Conservation (phyloP, 1,140 invertebrate species). For the Hormaphis cornu region DNA sequence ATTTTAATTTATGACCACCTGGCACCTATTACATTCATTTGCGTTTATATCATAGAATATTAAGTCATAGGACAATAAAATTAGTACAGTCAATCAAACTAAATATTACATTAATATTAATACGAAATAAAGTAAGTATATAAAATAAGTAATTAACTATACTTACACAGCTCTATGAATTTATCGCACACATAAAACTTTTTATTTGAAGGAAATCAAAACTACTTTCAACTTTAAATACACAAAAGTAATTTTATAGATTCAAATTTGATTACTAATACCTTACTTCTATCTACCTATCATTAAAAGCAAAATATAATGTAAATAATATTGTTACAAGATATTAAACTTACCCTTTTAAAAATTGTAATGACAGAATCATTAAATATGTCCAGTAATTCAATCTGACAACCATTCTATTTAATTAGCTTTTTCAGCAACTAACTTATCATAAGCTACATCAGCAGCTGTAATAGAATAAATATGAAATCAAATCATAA, state of each 20-base stretch:
- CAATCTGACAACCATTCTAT: neutral
- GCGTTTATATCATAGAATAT: no score
- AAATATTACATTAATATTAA: no score
- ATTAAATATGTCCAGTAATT: neutral
- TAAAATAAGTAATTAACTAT: no score
- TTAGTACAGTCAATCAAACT: no score
- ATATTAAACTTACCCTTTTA: constrained; percentile 10
- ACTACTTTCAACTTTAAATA: neutral
- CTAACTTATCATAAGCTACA: neutral
- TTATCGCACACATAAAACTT: neutral
- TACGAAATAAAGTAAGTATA: no score
- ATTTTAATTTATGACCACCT: no score
- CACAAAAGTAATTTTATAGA: neutral
- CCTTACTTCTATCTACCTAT: neutral
- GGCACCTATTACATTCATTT: no score
- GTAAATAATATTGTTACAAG: neutral
- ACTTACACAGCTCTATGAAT: constrained; percentile 3
- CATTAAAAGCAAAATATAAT: neutral
- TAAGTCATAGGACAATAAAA: no score
- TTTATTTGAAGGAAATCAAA: neutral
- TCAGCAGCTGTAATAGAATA: neutral
- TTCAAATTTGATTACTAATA: neutral
- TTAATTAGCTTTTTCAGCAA: constrained; percentile 9
- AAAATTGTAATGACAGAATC: neutral
- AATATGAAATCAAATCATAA: no score